Evolutionary conservation across 1,140 invertebrate genomes (phyloP), one percentile per base, ranked within the genome.

Genomic region (Ctenoplectra terminalis): DNA sequence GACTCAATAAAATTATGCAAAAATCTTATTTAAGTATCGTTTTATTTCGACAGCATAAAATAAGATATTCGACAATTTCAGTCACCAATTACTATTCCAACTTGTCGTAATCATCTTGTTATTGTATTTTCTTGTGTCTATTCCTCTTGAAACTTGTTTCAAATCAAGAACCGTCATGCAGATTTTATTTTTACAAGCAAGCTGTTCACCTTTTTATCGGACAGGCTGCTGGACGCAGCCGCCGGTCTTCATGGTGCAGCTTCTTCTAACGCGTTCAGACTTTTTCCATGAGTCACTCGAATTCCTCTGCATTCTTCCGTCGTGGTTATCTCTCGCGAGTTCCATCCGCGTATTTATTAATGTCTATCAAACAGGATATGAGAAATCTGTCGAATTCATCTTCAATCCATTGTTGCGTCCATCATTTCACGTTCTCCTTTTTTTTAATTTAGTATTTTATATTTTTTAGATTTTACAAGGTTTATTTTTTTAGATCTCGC

Each of bases 251-350:
- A 26, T 31, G 23, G 31, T 34, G 29, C 20, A 75, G 31, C 31
- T 50, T 64, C 43, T 17, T 50, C 43, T 11, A 50, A 31, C 7
- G 1, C 37, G 61, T 48, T 15, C 37, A 23, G 20, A 4, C 74
- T 56, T 77, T 69, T 56, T 56, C 29, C 26, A 69, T 77, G 74
- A 77, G 50, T 77, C 74, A 77, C 46, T 69, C 50, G 29, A 46
- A 77, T 77, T 69, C 63, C 74, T 58, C 2, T 4, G 15, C 37
- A 69, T 56, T 69, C 74, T 77, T 69, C 34, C 37, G 13, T 31
- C 17, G 34, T 20, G 20, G 13, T 31, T 26, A 34, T 52, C 48
- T 52, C 48, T 31, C 26, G 13, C 17, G 37, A 34, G 17, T 76
- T 56, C 63, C 48, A 52, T 52, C 11, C 48, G 26, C 37, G 63